These are phyloP conservation scores for Petrocephalus zakoni DNA, from an alignment of 2,113 vertebrate genomes.

Conservation along the genomic window DNA sequence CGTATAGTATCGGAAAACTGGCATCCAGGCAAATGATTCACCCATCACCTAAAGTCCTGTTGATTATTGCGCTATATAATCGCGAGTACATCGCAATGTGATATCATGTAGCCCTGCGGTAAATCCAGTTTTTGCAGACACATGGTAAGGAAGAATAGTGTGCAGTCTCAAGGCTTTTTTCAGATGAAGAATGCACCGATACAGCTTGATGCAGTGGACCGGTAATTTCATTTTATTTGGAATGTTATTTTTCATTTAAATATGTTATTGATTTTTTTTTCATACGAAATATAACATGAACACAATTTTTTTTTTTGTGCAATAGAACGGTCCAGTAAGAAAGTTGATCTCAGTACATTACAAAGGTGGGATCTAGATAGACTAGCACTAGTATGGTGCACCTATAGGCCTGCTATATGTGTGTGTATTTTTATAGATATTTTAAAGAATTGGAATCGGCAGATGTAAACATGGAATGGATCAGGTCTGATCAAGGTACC, in stretches of 20 bases:
- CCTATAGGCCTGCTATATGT: not conserved
- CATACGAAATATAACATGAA: no score
- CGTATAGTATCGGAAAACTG: no score
- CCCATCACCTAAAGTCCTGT: no score
- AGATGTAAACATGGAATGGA: not conserved
- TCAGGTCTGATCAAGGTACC: not conserved
- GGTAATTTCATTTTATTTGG: not conserved
- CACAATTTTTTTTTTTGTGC: not conserved
- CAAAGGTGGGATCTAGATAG: not conserved
- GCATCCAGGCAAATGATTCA: no score
- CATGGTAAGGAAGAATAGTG: not conserved
- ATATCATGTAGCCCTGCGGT: no score
- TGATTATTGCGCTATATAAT: no score
- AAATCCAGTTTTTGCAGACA: not conserved
- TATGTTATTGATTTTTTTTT: no score
- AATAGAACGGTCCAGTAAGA: not conserved
- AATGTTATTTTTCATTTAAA: not conserved
- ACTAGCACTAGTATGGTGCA: not conserved
- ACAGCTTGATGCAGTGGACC: not conserved
- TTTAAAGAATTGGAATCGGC: not conserved
- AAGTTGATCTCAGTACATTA: not conserved
- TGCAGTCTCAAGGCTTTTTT: not conserved
- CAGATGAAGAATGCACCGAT: not conserved
- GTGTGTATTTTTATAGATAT: not conserved
- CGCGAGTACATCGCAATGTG: no score